Evolutionary conservation across 2,113 vertebrate genomes (phyloP).

Genomic region (Scolopax mira): DNA sequence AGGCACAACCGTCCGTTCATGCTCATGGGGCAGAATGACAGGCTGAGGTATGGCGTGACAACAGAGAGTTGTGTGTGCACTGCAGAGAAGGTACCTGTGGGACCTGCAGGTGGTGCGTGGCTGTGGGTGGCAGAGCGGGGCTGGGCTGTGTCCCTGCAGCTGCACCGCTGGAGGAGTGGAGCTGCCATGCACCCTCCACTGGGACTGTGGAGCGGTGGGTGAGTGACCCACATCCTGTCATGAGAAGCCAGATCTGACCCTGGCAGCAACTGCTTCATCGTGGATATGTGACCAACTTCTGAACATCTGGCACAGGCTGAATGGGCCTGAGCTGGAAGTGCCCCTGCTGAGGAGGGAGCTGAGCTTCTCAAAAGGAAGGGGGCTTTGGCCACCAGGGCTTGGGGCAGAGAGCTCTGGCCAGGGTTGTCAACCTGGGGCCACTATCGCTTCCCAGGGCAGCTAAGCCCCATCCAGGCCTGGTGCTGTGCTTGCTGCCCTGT

Average conservation of each 20-base stretch:
- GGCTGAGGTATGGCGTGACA: background rate
- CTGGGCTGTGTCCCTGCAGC: background rate
- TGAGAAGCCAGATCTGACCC: background rate
- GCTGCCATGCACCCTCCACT: rapidly evolving
- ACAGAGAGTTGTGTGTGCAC: background rate
- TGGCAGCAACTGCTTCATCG: background rate
- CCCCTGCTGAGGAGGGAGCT: background rate
- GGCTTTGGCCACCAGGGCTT: background rate
- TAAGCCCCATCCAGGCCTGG: rapidly evolving
- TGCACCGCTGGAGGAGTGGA: background rate
- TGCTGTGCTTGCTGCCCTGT: background rate
- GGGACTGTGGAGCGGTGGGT: background rate
- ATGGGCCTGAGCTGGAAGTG: background rate
- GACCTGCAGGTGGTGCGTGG: background rate
- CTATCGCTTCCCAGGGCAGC: rapidly evolving
- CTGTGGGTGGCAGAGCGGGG: background rate
- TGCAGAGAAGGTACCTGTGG: background rate
- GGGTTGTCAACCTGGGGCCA: rapidly evolving
- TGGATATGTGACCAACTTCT: background rate
- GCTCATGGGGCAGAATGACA: background rate
- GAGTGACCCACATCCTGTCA: rapidly evolving
- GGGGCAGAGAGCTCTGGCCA: background rate
- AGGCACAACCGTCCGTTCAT: background rate
- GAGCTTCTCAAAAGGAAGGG: background rate
- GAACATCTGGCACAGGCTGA: background rate